Evolutionary conservation across 2,113 vertebrate genomes (phyloP), one percentile per base, ranked within the genome.

Genomic region (Microtus oregoni): DNA sequence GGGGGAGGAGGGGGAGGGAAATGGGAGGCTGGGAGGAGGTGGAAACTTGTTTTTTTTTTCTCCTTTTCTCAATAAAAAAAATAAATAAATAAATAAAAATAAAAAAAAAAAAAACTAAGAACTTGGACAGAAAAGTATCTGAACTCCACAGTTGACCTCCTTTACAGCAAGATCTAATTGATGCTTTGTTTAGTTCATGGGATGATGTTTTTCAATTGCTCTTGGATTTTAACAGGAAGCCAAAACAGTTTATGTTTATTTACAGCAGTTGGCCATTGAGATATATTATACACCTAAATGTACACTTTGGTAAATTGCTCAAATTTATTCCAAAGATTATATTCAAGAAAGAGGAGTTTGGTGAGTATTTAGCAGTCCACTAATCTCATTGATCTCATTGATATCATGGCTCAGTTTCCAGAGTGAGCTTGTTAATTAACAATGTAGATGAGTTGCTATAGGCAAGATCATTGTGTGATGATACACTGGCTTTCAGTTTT

Each of bases 401-500:
- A 41, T 97, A 93, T 10, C 17, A 61, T 92, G 96, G 19, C 65
- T 98, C 97, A 88, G 63, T 96, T 98, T 98, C 81, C 73, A 87
- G 67, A 93, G 72, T 77, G 89, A 96, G 52, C 55, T 96, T 91
- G 90, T 19, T 96, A 98, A 98, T 98, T 98, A 98, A 98, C 94
- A 97, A 89, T 95, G 95, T 95, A 97, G 96, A 97, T 92, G 70
- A 97, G 87, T 97, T 96, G 96, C 93, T 98, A 96, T 28, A 97
- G 96, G 97, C 93, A 97, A 98, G 77, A 96, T 95, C 75, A 97
- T 96, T 97, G 32, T 85, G 5, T 93, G 14, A 78, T 92, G 75
- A 90, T 96, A 79, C 58, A 50, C 79, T 82, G n/a, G 5, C 85
- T 98, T 98, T 97, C 44, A 86, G 96, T 55, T 75, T 55, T 83